Evolutionary conservation across 2,888 invertebrate genomes (phyloP), one percentile per base, ranked within the genome.

Genomic region (Cosmopolites sordidus): DNA sequence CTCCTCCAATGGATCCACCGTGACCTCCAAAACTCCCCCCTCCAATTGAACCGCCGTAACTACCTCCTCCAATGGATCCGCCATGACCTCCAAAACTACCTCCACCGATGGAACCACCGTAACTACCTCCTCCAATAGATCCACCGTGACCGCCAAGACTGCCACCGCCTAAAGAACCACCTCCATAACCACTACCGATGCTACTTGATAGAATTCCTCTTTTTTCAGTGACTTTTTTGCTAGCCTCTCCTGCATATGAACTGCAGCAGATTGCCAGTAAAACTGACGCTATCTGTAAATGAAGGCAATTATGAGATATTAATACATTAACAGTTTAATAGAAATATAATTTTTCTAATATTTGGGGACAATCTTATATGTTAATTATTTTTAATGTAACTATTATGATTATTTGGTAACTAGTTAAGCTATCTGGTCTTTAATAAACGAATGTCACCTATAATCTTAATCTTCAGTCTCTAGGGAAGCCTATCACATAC

Each of bases 211-310:
- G 58, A 43, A 67, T 65, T 16, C 67, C 67, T 15, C 67, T 60
- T 60, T 67, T 67, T 48, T 64, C 67, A 48, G 55, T 65, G 42
- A 51, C 44, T 29, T 62, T 60, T 44, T 53, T 60, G 43, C 48
- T 60, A 60, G 67, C 66, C 66, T 67, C 64, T 53, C 66, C 67
- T 59, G 64, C 64, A 50, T 30, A 45, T 2, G 59, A 61, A 15
- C 60, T 51, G 59, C 62, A 57, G 61, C 63, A 64, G 65, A 67
- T 64, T 66, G 66, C 67, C 53, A 66, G 43, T 43, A 67, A 47
- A 39, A 63, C 48, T 37, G 63, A 52, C 40, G 56, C 59, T 40
- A 66, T 58, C 67, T 67, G 54, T n/a, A 56, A 44, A 30, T 22
- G 38, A n/a, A n/a, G n/a, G n/a, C n/a, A n/a, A n/a, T n/a, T n/a